These are phyloP conservation scores for Temnothorax curvispinosus DNA, from an alignment of 1,140 invertebrate species.

Conservation along the genomic window DNA sequence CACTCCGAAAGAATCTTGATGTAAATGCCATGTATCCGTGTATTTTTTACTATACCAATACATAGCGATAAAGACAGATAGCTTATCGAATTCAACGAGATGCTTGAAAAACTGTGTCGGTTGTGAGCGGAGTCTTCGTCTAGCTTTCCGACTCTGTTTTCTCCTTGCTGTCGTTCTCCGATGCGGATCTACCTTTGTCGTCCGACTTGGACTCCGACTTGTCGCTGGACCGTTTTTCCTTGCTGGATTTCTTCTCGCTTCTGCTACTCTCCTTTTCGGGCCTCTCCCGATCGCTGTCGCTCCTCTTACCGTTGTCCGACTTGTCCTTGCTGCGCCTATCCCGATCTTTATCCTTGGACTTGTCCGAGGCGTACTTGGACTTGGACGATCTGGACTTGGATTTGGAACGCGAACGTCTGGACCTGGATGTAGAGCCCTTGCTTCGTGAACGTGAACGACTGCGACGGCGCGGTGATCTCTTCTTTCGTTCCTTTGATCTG, in stretches of 20 bases:
- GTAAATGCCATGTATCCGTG: constrained; percentile 32
- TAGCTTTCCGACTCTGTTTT: constrained; percentile 77
- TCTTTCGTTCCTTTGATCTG: constrained; percentile 83
- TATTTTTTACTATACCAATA: constrained; percentile 60
- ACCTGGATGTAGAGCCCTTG: constrained; percentile 85
- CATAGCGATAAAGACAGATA: constrained; percentile 43
- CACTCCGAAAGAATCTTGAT: background rate
- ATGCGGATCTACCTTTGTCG: constrained; percentile 77
- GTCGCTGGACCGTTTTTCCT: constrained; percentile 77
- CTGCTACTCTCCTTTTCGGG: constrained; percentile 75
- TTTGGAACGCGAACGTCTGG: constrained; percentile 82
- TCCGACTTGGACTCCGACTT: constrained; percentile 78
- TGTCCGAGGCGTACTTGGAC: constrained; percentile 83
- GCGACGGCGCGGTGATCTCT: constrained; percentile 81
- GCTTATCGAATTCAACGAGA: constrained; percentile 56
- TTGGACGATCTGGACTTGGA: constrained; percentile 84
- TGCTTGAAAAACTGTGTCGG: background rate
- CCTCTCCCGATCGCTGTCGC: constrained; percentile 75
- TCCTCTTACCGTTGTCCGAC: constrained; percentile 84
- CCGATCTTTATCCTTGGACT: constrained; percentile 83
- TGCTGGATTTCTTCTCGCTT: constrained; percentile 82
- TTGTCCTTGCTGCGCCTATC: constrained; percentile 84
- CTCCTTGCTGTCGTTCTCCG: constrained; percentile 82
- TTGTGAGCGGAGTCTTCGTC: background rate
- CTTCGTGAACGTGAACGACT: constrained; percentile 85